Base-by-base conservation (phyloP, 2,888 invertebrate species). In the Hofmannophila pseudospretella region DNA sequence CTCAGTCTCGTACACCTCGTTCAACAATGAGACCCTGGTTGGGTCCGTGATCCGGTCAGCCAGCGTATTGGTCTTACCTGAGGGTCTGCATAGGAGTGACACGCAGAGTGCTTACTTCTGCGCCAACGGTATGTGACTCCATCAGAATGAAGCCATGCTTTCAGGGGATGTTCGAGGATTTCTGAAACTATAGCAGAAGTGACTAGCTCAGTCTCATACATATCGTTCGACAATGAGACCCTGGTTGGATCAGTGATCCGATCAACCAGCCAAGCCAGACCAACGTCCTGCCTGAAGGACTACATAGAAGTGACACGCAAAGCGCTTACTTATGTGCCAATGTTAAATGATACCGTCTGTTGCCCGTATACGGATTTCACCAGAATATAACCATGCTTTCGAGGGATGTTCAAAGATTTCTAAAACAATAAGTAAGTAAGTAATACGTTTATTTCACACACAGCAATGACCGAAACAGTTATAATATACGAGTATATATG, bases 291-390 rank as follows among this genome's bases (percentile, higher is more conserved):
- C 89, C 90, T 1, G 91, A 91, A 61, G 91, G 91, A 7, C 71
- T 90, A 0, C 88, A 90, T 26, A 79, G 88, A 42, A 89, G 89
- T n/a, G 90, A 90, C 49, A 91, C 91, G 0, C 91, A 91, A 60
- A 91, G 91, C 51, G 91, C 91, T 7, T 91, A 91, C 63, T 91
- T 91, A 64, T 91, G 91, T 62, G 91, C 91, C 4, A 91, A 91
- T 54, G 91, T 91, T 91, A 58, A 62, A 70, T 59, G 32, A n/a
- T n/a, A n/a, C n/a, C n/a, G n/a, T n/a, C n/a, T n/a, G n/a, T n/a
- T n/a, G n/a, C n/a, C n/a, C n/a, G n/a, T n/a, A n/a, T n/a, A n/a
- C n/a, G n/a, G n/a, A n/a, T n/a, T n/a, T n/a, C n/a, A n/a, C n/a
- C n/a, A n/a, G n/a, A n/a, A n/a, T n/a, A n/a, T n/a, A n/a, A n/a